Conservation (phyloP, 2,888 invertebrate species). For the Cosmia trapezina region DNA sequence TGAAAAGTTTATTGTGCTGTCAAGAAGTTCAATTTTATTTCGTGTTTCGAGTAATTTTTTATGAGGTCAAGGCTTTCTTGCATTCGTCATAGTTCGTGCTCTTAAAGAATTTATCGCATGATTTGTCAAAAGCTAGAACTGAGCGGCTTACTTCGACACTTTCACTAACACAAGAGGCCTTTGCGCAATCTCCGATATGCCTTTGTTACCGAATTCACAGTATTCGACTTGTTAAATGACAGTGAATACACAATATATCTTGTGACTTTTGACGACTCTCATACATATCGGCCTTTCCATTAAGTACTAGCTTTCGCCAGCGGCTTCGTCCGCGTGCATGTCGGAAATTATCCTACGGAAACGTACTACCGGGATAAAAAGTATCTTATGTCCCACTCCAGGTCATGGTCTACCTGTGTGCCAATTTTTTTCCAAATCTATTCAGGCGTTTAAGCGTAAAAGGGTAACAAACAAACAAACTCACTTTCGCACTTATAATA, state of each 20-base stretch:
- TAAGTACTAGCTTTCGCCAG: background rate
- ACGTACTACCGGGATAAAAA: too few species aligned
- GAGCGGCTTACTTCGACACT: slow-evolving; percentile 67
- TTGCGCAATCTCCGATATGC: slow-evolving; percentile 75
- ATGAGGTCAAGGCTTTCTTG: slow-evolving; percentile 48
- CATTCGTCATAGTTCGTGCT: slow-evolving; percentile 49
- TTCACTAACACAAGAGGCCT: slow-evolving; percentile 71
- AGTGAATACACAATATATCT: slow-evolving; percentile 37
- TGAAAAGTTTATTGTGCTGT: background rate
- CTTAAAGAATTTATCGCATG: slow-evolving; percentile 61
- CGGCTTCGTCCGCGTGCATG: too few species aligned
- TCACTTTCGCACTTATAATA: too few species aligned
- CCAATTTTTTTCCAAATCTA: too few species aligned
- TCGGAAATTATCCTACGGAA: too few species aligned
- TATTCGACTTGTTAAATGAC: slow-evolving; percentile 58
- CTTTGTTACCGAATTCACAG: slow-evolving; percentile 69
- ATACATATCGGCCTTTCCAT: background rate
- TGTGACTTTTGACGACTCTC: slow-evolving; percentile 37
- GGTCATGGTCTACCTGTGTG: too few species aligned
- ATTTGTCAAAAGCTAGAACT: slow-evolving; percentile 66
- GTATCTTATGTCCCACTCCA: too few species aligned
- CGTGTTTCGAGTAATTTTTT: slow-evolving; percentile 19
- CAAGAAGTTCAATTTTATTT: slow-evolving; percentile 20
- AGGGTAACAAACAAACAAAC: too few species aligned
- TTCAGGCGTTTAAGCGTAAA: too few species aligned